These are phyloP conservation scores for Meiosimyza decipiens DNA, from an alignment of 2,888 invertebrate species.

Conservation along the genomic window DNA sequence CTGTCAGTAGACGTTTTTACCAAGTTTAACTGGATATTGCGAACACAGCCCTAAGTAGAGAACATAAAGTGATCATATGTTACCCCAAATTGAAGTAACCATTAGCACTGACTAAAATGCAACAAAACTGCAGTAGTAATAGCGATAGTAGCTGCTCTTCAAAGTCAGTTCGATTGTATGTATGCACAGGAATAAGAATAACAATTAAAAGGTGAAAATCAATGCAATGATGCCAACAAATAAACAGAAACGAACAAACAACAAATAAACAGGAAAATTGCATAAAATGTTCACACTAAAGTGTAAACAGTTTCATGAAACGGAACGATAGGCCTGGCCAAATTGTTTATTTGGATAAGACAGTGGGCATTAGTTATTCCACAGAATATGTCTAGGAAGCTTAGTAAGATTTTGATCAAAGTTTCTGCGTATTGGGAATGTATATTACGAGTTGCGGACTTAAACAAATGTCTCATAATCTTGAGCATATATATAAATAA, in stretches of 20 bases:
- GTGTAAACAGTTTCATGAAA: constrained; percentile 21
- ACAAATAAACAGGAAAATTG: constrained; percentile 22
- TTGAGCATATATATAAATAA: too few relatives aligned
- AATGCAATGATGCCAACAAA: constrained; percentile 10
- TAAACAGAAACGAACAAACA: not conserved
- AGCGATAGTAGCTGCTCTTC: not conserved
- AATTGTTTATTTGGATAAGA: not conserved
- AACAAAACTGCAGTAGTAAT: not conserved
- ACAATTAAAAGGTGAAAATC: constrained; percentile 1
- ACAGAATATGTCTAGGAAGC: not conserved
- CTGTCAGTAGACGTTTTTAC: too few relatives aligned
- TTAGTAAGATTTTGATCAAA: too few relatives aligned
- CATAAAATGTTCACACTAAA: constrained; percentile 17
- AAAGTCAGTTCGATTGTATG: not conserved
- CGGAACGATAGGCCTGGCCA: not conserved
- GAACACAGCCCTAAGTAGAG: not conserved
- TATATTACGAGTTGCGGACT: too few relatives aligned
- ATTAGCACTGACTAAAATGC: not conserved
- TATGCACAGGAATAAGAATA: not conserved
- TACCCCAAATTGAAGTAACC: not conserved
- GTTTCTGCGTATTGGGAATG: too few relatives aligned
- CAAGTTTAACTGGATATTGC: too few relatives aligned
- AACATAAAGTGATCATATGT: not conserved
- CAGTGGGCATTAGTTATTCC: not conserved
- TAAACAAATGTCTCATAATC: too few relatives aligned